Base-by-base conservation (phyloP, 2,113 vertebrate genomes). In the Sander vitreus region DNA sequence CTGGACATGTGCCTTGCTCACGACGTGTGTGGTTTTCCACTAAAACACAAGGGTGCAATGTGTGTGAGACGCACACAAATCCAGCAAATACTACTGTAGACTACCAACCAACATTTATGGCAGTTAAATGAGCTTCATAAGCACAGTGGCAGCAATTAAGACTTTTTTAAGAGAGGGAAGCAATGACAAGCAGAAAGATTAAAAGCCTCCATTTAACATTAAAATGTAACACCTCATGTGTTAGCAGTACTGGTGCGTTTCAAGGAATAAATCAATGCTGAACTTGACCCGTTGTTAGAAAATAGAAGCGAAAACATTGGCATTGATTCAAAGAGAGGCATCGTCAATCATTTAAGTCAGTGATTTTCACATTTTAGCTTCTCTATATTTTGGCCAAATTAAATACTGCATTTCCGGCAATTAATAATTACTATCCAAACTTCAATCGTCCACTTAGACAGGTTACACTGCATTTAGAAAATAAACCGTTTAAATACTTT, bases 11-110 rank as follows among this genome's bases (percentile, higher is more conserved):
- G 88, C 68, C 33, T 83, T 1, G 14, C 84, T 85, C 73, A 21
- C 93, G 0, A 90, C 92, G 92, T 94, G 93, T 95, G 93, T 89
- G 94, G 93, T 69, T 92, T 93, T 79, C 85, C 78, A 86, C 80
- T 73, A 59, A 89, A 86, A 75, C 85, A 81, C 69, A 7, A 48
- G 82, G 69, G 50, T 63, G 79, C 71, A 51, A 55, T 76, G 78
- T 78, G 79, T 85, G 78, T 66, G 71, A 72, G 54, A 50, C 66
- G 54, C 63, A 85, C 81, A 74, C 79, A 90, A 81, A 89, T 72
- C 76, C 83, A 89, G 81, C 74, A 89, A 90, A 88, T 33, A 73
- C 88, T 81, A 91, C 92, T 48, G 83, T 82, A 79, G 83, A 87
- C 83, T 54, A 88, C 88, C 80, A 85, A 83, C 83, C 70, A 79